Percentiles rank a stretch among this genome's conserved stretches.
Conservation (phyloP, 2,888 invertebrate genomes). For the Drosophila robusta region DNA sequence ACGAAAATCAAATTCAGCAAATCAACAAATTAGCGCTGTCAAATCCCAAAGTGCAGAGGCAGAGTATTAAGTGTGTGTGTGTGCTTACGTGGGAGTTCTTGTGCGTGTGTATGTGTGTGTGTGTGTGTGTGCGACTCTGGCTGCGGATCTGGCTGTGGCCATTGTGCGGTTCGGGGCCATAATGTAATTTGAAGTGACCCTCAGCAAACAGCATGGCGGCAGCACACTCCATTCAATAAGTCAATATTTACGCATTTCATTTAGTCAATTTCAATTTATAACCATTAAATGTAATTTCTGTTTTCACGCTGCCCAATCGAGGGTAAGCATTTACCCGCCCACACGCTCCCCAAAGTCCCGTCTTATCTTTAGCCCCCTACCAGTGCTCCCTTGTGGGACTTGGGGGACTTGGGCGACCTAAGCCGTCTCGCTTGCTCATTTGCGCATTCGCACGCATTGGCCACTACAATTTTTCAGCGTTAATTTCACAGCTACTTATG, state of each 20-base stretch:
- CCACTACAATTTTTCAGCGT: conserved; percentile 61
- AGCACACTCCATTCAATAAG: conserved; percentile 60
- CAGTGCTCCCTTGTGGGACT: background rate
- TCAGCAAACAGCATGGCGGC: conserved; percentile 39
- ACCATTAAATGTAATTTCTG: conserved; percentile 75
- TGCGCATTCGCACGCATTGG: conserved; percentile 52
- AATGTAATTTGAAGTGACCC: conserved; percentile 63
- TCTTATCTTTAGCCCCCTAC: conserved; percentile 4
- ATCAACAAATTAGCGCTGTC: conserved; percentile 80
- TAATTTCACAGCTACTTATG: conserved; percentile 79
- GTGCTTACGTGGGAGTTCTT: background rate
- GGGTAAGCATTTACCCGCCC: conserved; percentile 21
- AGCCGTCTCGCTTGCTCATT: conserved; percentile 50
- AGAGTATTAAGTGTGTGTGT: background rate
- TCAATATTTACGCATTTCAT: conserved; percentile 80
- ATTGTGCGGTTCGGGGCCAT: conserved; percentile 38
- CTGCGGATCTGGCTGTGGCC: conserved; percentile 17
- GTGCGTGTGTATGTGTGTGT: conserved; percentile 11
- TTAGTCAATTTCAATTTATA: conserved; percentile 79
- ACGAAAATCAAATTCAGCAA: conserved; percentile 73
- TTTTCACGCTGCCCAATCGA: conserved; percentile 48
- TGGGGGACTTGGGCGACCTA: conserved; percentile 3
- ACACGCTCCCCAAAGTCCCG: background rate
- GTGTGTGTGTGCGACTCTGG: background rate
- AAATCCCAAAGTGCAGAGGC: conserved; percentile 40